Evolutionary conservation across 2,113 vertebrate genomes (phyloP).

Genomic region (Percina caprodes): DNA sequence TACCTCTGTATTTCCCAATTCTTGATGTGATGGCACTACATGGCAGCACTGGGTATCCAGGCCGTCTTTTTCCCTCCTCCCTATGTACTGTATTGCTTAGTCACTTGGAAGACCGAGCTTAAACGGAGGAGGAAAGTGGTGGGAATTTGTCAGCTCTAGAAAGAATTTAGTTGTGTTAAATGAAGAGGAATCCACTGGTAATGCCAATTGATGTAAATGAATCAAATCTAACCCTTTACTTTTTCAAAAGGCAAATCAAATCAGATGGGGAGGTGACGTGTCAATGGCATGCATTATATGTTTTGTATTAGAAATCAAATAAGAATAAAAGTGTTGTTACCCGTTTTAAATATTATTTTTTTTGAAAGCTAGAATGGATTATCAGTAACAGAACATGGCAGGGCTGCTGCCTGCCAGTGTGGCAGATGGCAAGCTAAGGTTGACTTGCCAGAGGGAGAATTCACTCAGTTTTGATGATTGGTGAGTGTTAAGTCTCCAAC

Average conservation of each 20-base stretch:
- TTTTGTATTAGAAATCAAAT: too few species aligned
- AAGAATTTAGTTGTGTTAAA: constrained; percentile 10
- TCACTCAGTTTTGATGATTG: constrained; percentile 58
- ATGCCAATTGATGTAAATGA: not conserved
- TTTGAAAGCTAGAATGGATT: constrained; percentile 39
- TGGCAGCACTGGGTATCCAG: constrained; percentile 64
- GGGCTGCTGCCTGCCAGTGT: constrained; percentile 56
- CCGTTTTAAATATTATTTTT: constrained; percentile 31
- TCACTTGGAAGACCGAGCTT: constrained; percentile 49
- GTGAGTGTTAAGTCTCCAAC: constrained; percentile 60
- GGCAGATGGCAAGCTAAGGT: constrained; percentile 66
- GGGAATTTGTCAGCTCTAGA: constrained; percentile 45
- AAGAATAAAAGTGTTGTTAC: constrained; percentile 1
- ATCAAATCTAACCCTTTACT: not conserved
- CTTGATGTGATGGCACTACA: constrained; percentile 61
- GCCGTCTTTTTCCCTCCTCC: constrained; percentile 38
- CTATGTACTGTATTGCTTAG: constrained; percentile 26
- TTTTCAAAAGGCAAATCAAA: not conserved
- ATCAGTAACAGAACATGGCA: constrained; percentile 45
- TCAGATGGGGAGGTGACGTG: too few species aligned
- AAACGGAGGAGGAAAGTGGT: constrained; percentile 49
- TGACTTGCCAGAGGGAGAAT: constrained; percentile 55
- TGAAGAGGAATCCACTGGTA: not conserved
- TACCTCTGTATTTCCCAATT: constrained; percentile 51
- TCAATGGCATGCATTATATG: too few species aligned